These are phyloP conservation scores for Psilanteris sp. DNA, from an alignment of 1,140 invertebrate genomes.

Conservation along the genomic window DNA sequence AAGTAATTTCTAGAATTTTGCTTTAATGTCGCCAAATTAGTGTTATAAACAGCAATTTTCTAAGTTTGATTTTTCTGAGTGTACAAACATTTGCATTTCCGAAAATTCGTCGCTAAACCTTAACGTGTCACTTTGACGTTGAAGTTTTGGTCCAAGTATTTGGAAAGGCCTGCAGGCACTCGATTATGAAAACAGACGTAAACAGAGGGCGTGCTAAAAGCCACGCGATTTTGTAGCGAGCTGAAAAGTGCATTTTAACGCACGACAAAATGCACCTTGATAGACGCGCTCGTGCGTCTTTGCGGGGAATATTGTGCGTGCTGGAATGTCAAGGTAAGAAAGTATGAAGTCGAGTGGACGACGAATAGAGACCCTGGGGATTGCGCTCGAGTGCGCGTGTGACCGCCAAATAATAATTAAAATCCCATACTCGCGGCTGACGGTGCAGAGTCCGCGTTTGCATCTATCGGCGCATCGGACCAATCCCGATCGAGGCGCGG, in stretches of 20 bases:
- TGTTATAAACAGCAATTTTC: too few species aligned
- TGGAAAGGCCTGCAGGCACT: too few species aligned
- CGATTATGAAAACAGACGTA: too few species aligned
- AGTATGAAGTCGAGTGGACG: constrained; percentile 40
- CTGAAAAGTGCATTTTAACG: constrained; percentile 51
- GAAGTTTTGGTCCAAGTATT: too few species aligned
- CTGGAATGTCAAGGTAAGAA: constrained; percentile 64
- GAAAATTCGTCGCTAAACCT: too few species aligned
- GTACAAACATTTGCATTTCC: too few species aligned
- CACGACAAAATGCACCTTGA: constrained; percentile 34
- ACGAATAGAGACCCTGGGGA: constrained; percentile 28
- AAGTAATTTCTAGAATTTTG: too few species aligned
- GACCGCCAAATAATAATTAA: constrained; percentile 61
- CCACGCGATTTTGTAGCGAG: too few species aligned
- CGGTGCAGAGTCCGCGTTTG: neutral
- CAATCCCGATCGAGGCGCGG: constrained; percentile 28
- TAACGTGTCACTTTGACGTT: too few species aligned
- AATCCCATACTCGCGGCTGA: constrained; percentile 48
- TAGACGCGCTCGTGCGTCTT: constrained; percentile 28
- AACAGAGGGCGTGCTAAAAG: too few species aligned
- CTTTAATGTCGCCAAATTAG: too few species aligned
- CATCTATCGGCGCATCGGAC: neutral
- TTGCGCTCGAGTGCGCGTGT: constrained; percentile 8
- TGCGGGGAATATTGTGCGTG: constrained; percentile 49
- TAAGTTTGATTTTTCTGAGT: too few species aligned